phyloP scores from a whole-genome alignment of 2,113 vertebrate genomes.

The Syngnathoides biaculeatus region DNA sequence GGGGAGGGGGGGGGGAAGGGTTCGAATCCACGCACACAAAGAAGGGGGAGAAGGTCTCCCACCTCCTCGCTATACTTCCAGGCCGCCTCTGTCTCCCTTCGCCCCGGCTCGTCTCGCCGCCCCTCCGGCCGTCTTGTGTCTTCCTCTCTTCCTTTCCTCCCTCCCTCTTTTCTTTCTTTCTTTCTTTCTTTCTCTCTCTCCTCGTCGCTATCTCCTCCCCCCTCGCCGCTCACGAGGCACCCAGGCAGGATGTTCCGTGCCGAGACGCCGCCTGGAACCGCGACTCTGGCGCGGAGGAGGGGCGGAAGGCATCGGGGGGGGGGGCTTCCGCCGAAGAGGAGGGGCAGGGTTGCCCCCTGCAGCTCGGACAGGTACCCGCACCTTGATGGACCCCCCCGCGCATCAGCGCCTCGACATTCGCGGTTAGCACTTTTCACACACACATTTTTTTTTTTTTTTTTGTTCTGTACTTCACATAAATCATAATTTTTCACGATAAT shows the following conservation, averaged over 20 bases:
- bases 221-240: conserved; percentile 59
- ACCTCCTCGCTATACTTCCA: not conserved
- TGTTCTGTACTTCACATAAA: too few species aligned
- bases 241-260: conserved; percentile 72
- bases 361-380: conserved; percentile 37
- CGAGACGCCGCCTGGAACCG: conserved; percentile 55
- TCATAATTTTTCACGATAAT: too few species aligned
- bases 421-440: too few species aligned
- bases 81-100: conserved; percentile 36
- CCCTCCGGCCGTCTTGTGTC: conserved; percentile 36
- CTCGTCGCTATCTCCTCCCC: conserved; percentile 58
- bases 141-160: conserved; percentile 23
- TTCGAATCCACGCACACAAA: too few species aligned
- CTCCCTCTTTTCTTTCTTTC: conserved; percentile 29
- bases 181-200: conserved; percentile 25
- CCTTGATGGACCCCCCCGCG: too few species aligned
- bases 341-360: conserved; percentile 68
- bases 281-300: conserved; percentile 52
- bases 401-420: too few species aligned
- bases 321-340: conserved; percentile 40
- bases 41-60: conserved; percentile 18
- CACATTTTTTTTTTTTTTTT: too few species aligned
- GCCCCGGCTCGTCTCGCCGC: conserved; percentile 47
- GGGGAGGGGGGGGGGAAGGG: conserved; percentile 17
- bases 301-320: not conserved